Evolutionary conservation across 2,888 invertebrate genomes (phyloP).

Genomic region (Cephus pygmeus): DNA sequence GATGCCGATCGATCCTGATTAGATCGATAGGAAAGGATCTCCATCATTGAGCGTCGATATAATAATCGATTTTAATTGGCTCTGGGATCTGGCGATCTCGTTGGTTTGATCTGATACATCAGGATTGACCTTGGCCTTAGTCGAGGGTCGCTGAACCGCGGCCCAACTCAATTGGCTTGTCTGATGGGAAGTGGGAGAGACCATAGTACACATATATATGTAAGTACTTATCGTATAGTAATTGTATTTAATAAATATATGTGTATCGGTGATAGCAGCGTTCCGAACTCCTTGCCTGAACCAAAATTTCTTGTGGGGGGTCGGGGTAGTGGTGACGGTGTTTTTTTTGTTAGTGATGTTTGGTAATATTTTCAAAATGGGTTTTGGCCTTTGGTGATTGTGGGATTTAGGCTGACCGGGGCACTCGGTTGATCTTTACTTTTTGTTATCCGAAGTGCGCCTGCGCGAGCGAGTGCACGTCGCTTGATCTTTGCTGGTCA

Average conservation of each 20-base stretch:
- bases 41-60: not conserved
- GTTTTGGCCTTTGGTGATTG: not conserved
- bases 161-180: slow-evolving; percentile 37
- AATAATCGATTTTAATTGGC: not conserved
- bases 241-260: slow-evolving; percentile 63
- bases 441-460: not conserved
- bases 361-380: not conserved
- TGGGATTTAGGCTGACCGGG: not conserved
- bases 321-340: not conserved
- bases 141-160: slow-evolving; percentile 35
- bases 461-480: not conserved
- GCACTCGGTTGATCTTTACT: not conserved
- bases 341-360: not conserved
- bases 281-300: slow-evolving; percentile 66
- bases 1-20: not conserved
- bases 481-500: not conserved
- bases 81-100: not conserved
- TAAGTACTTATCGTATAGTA: slow-evolving; percentile 65
- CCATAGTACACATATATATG: slow-evolving; percentile 66
- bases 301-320: slow-evolving; percentile 45
- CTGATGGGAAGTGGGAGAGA: slow-evolving; percentile 65
- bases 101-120: slow-evolving; percentile 3
- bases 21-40: not conserved
- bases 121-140: slow-evolving; percentile 14
- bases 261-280: slow-evolving; percentile 61